Conservation (phyloP, 2,888 invertebrate genomes). For the Notocelia uddmanniana region DNA sequence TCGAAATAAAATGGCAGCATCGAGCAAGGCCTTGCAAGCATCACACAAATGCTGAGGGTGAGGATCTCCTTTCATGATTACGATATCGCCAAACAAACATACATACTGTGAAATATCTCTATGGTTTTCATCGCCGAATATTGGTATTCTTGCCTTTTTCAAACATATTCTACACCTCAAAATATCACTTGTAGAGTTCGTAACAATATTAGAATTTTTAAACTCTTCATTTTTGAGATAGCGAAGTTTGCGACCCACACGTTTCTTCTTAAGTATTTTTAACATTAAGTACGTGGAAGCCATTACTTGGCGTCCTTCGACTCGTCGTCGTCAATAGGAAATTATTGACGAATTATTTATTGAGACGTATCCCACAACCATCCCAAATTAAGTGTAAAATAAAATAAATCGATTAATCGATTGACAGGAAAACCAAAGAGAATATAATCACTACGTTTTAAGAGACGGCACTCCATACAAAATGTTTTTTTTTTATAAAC, state of each 20-base stretch:
- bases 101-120: conserved; percentile 63
- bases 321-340: too few relatives aligned
- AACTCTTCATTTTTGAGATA: conserved; percentile 1
- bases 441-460: too few relatives aligned
- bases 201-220: neutral
- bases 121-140: conserved; percentile 54
- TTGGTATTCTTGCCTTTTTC: conserved; percentile 60
- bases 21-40: conserved; percentile 58
- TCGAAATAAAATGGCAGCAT: conserved; percentile 62
- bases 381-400: too few relatives aligned
- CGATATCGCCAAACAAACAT: conserved; percentile 59
- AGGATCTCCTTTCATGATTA: conserved; percentile 58
- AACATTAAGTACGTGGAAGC: conserved; percentile 28
- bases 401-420: too few relatives aligned
- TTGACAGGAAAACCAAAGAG: too few relatives aligned
- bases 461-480: too few relatives aligned
- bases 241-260: conserved; percentile 19
- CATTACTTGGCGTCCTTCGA: conserved; percentile 17
- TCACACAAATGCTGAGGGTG: conserved; percentile 65
- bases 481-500: too few relatives aligned
- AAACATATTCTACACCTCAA: conserved; percentile 70
- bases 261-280: conserved; percentile 30
- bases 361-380: too few relatives aligned
- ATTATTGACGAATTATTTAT: too few relatives aligned
- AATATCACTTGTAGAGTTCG: conserved; percentile 12